A percentile compares a stretch with the other conserved stretches of the same genome.
These are phyloP conservation scores for Ichneumoninae sp. DNA, from an alignment of 2,888 invertebrate species.

Conservation along the genomic window DNA sequence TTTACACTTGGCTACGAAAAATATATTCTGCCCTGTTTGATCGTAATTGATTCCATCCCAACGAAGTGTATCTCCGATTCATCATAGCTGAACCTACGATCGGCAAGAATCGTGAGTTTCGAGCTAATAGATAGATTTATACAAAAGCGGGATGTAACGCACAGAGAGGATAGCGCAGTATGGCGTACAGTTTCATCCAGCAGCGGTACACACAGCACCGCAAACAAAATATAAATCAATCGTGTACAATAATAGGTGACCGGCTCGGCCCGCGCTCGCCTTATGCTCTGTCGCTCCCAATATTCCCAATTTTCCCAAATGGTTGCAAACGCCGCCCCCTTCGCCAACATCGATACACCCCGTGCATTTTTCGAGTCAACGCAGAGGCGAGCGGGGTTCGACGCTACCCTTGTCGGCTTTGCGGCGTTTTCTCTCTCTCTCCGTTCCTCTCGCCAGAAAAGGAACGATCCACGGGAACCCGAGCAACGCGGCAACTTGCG, in stretches of 20 bases:
- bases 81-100: conserved; percentile 8
- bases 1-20: conserved; percentile 8
- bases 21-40: neutral
- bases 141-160: conserved; percentile 38
- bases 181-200: conserved; percentile 45
- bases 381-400: conserved; percentile 4
- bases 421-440: neutral
- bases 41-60: conserved; percentile 19
- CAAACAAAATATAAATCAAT: conserved; percentile 84
- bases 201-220: conserved; percentile 67
- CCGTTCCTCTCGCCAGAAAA: conserved; percentile 69
- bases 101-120: conserved; percentile 51
- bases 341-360: conserved; percentile 63
- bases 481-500: conserved; percentile 69
- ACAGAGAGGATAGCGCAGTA: conserved; percentile 20
- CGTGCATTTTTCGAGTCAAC: conserved; percentile 38
- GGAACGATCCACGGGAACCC: conserved; percentile 70
- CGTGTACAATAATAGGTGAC: conserved; percentile 77
- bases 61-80: conserved; percentile 14
- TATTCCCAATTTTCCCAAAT: conserved; percentile 83
- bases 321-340: conserved; percentile 77
- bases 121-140: conserved; percentile 59
- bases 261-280: conserved; percentile 71
- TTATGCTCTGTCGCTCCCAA: conserved; percentile 73
- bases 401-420: conserved; percentile 14